phyloP scores from a whole-genome alignment of 2,113 vertebrate species.

The Amblyopsis rosae region DNA sequence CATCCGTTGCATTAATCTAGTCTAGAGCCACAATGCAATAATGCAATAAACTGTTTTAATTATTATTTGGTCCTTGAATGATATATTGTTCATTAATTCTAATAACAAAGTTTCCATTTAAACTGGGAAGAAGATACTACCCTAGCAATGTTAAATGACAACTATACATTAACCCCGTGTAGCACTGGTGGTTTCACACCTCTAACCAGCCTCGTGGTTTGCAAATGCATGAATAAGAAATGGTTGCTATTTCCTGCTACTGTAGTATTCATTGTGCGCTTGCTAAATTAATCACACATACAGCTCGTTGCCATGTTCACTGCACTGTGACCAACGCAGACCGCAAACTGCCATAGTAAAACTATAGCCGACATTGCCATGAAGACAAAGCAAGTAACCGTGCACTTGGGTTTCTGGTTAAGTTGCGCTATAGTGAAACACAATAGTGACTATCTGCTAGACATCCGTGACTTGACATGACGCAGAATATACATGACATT shows the following conservation, averaged over 20 bases:
- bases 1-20: no score
- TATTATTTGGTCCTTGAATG: no score
- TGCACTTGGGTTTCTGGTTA: slow-evolving; percentile 6
- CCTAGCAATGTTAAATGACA: no score
- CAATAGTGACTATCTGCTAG: background rate
- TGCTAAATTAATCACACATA: background rate
- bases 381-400: background rate
- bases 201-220: slow-evolving; percentile 47
- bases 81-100: no score
- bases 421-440: background rate
- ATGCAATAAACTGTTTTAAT: no score
- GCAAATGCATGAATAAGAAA: background rate
- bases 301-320: no score
- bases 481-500: slow-evolving; percentile 21
- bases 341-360: no score
- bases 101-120: no score
- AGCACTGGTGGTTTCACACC: slow-evolving; percentile 60
- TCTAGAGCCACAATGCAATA: no score
- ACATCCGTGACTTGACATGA: slow-evolving; percentile 36
- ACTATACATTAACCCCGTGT: background rate
- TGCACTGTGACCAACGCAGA: no score
- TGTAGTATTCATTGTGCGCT: background rate
- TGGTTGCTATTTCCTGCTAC: background rate
- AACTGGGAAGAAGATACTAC: no score
- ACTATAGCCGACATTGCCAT: background rate